Evolutionary conservation across 2,888 invertebrate genomes (phyloP), one percentile per base, ranked within the genome.

Genomic region (Cheilosia vulpina): DNA sequence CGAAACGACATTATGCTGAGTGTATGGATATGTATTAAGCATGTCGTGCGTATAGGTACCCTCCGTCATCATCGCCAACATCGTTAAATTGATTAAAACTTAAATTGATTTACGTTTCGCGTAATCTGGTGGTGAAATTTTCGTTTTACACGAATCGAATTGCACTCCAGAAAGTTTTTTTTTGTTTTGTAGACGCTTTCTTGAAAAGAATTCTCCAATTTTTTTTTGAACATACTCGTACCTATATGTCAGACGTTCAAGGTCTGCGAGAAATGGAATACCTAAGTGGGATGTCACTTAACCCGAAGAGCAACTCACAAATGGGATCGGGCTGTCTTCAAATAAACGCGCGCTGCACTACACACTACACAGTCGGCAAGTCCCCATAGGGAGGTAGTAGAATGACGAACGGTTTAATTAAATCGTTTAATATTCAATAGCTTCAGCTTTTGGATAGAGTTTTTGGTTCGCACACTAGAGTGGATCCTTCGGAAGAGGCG

Each of bases 101-200:
- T 83, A 79, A 83, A 83, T 83, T 83, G 79, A 83, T 83, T 83
- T 83, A 63, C 78, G 72, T 79, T 65, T 58, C 57, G 72, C 63
- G 72, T 78, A 83, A 79, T 73, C 83, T 78, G 83, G 31, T 78
- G 78, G 50, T 78, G 78, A 83, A 79, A 83, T 79, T 73, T 52
- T 55, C 66, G 38, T 68, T 73, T 60, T 62, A 78, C 82, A 72
- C 41, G 60, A 66, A 66, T 73, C 79, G 1, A 57, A 62, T 62
- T 73, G 68, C 72, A 73, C 31, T 72, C 53, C 55, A 11, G 50
- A 52, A 57, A 47, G 4, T 38, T 66, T 31, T 66, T 38, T 27
- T 73, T 27, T 38, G 11, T 38, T 27, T 38, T 38, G 38, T 3
- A 4, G 13, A 4, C 38, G 13, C 11, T 38, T 38, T 38, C 38